phyloP scores from a whole-genome alignment of 2,888 invertebrate species.

The Caenorhabditis wallacei region DNA sequence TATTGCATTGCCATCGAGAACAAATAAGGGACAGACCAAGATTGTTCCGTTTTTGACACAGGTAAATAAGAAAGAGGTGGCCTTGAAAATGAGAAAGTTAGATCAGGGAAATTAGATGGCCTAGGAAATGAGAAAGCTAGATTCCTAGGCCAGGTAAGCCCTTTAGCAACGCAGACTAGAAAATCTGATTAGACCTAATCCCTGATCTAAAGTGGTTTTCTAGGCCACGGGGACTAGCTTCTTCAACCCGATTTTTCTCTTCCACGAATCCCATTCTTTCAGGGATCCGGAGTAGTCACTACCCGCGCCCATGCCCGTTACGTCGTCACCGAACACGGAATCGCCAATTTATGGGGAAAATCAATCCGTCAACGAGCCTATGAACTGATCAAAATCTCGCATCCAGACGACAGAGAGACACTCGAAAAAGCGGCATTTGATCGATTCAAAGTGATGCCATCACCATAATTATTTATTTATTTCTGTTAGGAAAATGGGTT shows the following conservation, averaged over 20 bases:
- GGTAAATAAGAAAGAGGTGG: conserved; percentile 83
- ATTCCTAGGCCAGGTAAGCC: too few relatives aligned
- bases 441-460: conserved; percentile 84
- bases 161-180: too few relatives aligned
- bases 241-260: too few relatives aligned
- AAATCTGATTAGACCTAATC: too few relatives aligned
- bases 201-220: too few relatives aligned
- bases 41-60: conserved; percentile 90
- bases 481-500: too few relatives aligned
- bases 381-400: conserved; percentile 92
- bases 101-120: too few relatives aligned
- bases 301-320: conserved; percentile 94
- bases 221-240: too few relatives aligned
- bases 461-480: not conserved
- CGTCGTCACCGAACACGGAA: conserved; percentile 92
- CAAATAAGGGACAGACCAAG: conserved; percentile 90
- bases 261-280: too few relatives aligned
- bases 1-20: conserved; percentile 92
- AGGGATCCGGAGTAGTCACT: conserved; percentile 94
- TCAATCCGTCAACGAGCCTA: conserved; percentile 90
- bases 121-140: too few relatives aligned
- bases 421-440: conserved; percentile 93
- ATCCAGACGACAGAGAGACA: conserved; percentile 91
- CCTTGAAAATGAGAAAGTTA: not conserved
- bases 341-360: conserved; percentile 68